phyloP scores from a whole-genome alignment of 1,140 invertebrate species.

The Nylanderia fulva region DNA sequence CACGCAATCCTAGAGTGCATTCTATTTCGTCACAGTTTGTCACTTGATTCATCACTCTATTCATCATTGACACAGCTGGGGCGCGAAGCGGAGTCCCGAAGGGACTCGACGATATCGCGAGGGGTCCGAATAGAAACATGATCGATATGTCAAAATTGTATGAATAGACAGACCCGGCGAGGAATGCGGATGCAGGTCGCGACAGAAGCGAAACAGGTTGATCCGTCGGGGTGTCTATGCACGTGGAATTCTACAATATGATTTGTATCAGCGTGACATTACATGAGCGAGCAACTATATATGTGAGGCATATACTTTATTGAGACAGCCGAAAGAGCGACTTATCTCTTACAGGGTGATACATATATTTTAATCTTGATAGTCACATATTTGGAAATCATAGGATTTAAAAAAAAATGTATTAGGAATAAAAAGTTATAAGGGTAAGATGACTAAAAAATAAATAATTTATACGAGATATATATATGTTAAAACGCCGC shows the following conservation, averaged over 20 bases:
- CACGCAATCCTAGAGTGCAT: no score
- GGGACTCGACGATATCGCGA: neutral
- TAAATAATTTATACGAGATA: no score
- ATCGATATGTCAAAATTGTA: constrained; percentile 43
- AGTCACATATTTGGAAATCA: no score
- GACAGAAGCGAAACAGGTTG: no score
- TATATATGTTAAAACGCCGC: neutral
- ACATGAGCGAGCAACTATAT: no score
- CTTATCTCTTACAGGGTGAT: constrained; percentile 11
- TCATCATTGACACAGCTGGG: neutral
- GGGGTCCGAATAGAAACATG: neutral
- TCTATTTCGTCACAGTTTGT: neutral
- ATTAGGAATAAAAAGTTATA: no score
- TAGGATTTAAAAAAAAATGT: no score
- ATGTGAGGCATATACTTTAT: constrained; percentile 35
- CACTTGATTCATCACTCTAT: constrained; percentile 15
- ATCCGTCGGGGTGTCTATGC: neutral
- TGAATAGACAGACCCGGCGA: neutral
- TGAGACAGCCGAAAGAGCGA: constrained; percentile 1
- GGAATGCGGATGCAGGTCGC: constrained; percentile 27
- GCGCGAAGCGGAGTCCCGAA: neutral
- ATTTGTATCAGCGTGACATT: neutral
- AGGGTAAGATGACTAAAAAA: no score
- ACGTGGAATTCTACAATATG: constrained; percentile 30
- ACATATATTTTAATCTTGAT: no score